phyloP scores from a whole-genome alignment of 1,140 invertebrate genomes.

The Centruroides vittatus region DNA sequence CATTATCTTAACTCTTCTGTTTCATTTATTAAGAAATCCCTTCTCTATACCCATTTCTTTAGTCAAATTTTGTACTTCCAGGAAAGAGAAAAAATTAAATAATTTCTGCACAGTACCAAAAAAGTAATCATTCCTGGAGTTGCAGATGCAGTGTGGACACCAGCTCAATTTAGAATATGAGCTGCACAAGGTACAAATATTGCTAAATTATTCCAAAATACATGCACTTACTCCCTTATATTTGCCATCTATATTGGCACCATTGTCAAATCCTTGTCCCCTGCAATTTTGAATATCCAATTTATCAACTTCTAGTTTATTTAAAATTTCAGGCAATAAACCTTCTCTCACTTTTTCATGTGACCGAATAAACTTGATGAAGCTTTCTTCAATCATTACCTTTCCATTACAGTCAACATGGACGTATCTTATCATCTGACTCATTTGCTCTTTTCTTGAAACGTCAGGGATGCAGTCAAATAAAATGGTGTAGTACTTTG shows the following conservation, averaged over 20 bases:
- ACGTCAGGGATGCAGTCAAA: constrained; percentile 3
- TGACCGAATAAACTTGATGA: constrained; percentile 5
- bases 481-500: constrained; percentile 2
- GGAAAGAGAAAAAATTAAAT: background rate
- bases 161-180: background rate
- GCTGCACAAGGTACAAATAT: constrained; percentile 1
- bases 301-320: constrained; percentile 1
- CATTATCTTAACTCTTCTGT: no score
- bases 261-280: constrained; percentile 6
- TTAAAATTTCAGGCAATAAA: constrained; percentile 1
- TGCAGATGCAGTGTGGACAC: background rate
- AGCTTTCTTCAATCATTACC: background rate
- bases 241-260: background rate
- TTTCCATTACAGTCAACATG: background rate
- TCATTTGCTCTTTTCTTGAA: constrained; percentile 12
- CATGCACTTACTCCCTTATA: background rate
- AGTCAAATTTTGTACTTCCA: no score
- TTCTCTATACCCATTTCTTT: no score
- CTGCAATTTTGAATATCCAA: background rate
- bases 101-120: background rate
- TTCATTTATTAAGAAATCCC: no score
- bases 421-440: constrained; percentile 13
- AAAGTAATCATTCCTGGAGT: background rate
- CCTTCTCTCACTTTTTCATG: constrained; percentile 2
- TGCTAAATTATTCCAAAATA: constrained; percentile 1